Evolutionary conservation across 2,888 invertebrate species (phyloP), one percentile per base, ranked within the genome.

Genomic region (Heliconius ismenius): DNA sequence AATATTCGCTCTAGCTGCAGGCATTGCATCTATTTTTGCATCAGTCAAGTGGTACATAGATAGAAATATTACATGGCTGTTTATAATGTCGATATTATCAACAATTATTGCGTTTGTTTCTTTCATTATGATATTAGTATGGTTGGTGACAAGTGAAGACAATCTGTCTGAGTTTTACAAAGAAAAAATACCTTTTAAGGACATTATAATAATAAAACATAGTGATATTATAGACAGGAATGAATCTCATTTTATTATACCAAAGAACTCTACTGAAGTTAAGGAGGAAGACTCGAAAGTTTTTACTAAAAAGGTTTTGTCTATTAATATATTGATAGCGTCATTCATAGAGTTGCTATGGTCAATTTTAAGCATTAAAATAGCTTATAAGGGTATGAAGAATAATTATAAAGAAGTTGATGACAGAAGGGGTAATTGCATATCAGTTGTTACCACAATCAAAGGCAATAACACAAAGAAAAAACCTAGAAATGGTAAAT

Each of bases 41-140:
- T 96, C 96, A 83, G 95, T 95, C 58, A 89, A 93, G 79, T 96
- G 96, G 96, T 96, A 96, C 84, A 95, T 96, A 68, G 96, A 96
- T 83, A 92, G 94, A 77, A 96, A 96, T 84, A 96, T 96, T 81
- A 93, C 94, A 0, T 95, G 95, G 91, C 91, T 96, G 81, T 96
- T 96, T 81, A 86, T 94, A 68, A 92, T 95, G 79, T 95, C 95
- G 0, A 86, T 94, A 36, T 84, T 96, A 76, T 95, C 96, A 0
- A 91, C 95, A 0, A 21, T 95, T 2, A 91, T 95, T 0, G 95
- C 96, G 0, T 83, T 94, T 0, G 83, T 91, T 3, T 84, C 94
- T 1, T 89, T 93, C 21, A 84, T 93, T 4, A 87, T 95, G 84
- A 87, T 94, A 24, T 87, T 91, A 0, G 90, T 90, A 0, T 91